phyloP scores from a whole-genome alignment of 2,797 vertebrate genomes.

The Pangasius larnaudii region DNA sequence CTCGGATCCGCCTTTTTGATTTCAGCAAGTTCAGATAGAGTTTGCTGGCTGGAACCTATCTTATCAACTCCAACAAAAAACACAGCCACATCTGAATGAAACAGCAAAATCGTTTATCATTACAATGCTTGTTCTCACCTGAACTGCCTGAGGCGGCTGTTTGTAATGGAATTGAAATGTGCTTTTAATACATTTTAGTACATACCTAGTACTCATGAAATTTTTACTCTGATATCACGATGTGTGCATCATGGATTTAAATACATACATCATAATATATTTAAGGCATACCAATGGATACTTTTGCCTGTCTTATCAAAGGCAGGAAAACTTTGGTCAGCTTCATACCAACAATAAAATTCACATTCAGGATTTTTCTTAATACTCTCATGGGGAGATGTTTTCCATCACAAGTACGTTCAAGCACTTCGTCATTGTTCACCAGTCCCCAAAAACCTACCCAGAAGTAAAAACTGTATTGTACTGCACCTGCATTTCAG shows the following conservation, averaged over 20 bases:
- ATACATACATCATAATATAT: neutral
- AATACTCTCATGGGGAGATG: constrained; percentile 75
- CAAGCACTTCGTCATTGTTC: constrained; percentile 84
- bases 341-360: constrained; percentile 82
- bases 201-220: neutral
- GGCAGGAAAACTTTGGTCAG: constrained; percentile 83
- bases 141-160: neutral
- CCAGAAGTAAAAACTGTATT: neutral
- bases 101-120: neutral
- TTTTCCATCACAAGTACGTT: constrained; percentile 73
- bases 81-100: too few species aligned
- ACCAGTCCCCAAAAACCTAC: constrained; percentile 88
- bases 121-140: neutral
- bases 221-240: too few species aligned
- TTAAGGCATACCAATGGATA: neutral
- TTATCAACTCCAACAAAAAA: neutral
- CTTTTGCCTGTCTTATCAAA: constrained; percentile 78
- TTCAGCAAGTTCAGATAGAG: constrained; percentile 18
- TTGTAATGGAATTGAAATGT: neutral
- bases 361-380: constrained; percentile 80
- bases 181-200: neutral
- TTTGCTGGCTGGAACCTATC: neutral
- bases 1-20: neutral
- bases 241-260: neutral
- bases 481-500: neutral